phyloP scores from a whole-genome alignment of 2,797 vertebrate species.

The Calcarius lapponicus region DNA sequence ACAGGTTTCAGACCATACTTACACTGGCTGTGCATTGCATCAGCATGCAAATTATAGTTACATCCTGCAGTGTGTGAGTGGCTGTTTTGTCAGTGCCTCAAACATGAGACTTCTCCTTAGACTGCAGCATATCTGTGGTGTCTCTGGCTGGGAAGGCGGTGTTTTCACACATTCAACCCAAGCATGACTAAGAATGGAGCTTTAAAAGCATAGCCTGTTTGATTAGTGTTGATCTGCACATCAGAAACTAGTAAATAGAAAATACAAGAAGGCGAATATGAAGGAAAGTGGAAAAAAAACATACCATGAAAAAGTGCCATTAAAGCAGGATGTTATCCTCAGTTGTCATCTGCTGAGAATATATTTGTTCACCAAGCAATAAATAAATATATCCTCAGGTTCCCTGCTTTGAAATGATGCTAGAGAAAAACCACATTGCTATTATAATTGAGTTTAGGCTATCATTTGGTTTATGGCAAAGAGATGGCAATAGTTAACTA shows the following conservation, averaged over 20 bases:
- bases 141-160: not conserved
- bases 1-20: not conserved
- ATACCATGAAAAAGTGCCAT: slow-evolving; percentile 10
- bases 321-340: slow-evolving; percentile 34
- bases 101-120: not conserved
- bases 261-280: slow-evolving; percentile 9
- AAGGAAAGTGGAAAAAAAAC: slow-evolving; percentile 44
- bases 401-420: slow-evolving; percentile 22
- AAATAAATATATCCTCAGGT: slow-evolving; percentile 53
- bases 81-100: not conserved
- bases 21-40: not conserved
- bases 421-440: not conserved
- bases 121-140: not conserved
- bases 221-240: not conserved
- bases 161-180: not conserved
- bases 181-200: not conserved
- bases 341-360: slow-evolving; percentile 62
- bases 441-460: not conserved
- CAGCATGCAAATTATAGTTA: not conserved
- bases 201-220: slow-evolving; percentile 27
- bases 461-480: slow-evolving; percentile 26
- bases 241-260: slow-evolving; percentile 41
- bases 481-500: slow-evolving; percentile 8
- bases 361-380: slow-evolving; percentile 60
- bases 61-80: not conserved